phyloP scores from a whole-genome alignment of 2,113 vertebrate species.

The Rafetus swinhoei region DNA sequence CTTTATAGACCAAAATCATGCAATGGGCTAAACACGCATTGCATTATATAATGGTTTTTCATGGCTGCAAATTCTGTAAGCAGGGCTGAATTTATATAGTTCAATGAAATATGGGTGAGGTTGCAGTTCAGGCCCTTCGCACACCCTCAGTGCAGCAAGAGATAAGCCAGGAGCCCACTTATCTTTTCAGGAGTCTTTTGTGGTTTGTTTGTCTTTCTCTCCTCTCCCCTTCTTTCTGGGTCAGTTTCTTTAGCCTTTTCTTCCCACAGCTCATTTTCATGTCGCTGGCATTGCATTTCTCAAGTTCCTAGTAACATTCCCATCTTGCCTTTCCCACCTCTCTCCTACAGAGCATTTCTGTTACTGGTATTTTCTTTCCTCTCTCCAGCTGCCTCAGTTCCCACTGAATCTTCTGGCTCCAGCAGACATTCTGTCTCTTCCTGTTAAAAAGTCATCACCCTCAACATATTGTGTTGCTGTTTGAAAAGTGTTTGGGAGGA shows the following conservation, averaged over 20 bases:
- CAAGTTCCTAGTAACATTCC: background rate
- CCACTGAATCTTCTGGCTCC: background rate
- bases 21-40: background rate
- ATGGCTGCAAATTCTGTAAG: background rate
- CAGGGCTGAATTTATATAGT: background rate
- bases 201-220: conserved; percentile 39
- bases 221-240: rapidly evolving
- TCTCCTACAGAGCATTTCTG: background rate
- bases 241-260: background rate
- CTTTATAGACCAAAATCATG: background rate
- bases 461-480: background rate
- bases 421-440: background rate
- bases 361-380: background rate
- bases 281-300: background rate
- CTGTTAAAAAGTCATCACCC: background rate
- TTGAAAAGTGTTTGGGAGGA: background rate
- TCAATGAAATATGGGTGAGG: conserved; percentile 34
- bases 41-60: background rate
- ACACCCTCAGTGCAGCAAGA: background rate
- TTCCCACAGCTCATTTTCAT: background rate
- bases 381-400: background rate
- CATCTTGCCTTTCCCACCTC: background rate
- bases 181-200: conserved; percentile 30
- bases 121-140: background rate
- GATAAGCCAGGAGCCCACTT: conserved; percentile 59